phyloP scores from a whole-genome alignment of 2,113 vertebrate species.

The Myotis yumanensis region DNA sequence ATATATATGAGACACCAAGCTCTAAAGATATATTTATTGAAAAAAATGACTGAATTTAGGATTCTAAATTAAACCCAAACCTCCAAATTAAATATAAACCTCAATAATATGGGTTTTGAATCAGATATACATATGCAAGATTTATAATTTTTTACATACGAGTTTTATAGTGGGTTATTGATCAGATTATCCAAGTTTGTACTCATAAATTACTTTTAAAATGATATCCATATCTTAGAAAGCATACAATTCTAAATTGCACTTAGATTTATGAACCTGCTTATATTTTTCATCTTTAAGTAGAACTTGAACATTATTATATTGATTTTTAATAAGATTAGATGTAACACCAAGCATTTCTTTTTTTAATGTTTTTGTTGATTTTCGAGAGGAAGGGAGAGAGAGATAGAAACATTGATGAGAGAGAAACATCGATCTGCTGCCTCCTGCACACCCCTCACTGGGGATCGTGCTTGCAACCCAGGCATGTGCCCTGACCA shows the following conservation, averaged over 20 bases:
- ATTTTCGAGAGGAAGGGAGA: too few species aligned
- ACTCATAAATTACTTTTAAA: conserved; percentile 44
- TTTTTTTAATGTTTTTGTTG: too few species aligned
- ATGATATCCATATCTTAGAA: conserved; percentile 27
- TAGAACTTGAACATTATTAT: neutral
- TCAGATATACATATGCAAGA: neutral
- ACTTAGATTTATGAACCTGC: neutral
- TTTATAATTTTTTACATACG: conserved; percentile 7
- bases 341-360: neutral
- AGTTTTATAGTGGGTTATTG: conserved; percentile 55
- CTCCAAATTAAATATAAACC: neutral
- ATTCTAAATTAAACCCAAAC: conserved; percentile 28
- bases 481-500: too few species aligned
- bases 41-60: conserved; percentile 25
- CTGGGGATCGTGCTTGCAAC: too few species aligned
- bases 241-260: neutral
- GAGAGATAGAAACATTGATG: too few species aligned
- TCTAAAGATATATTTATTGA: neutral
- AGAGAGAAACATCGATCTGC: too few species aligned
- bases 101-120: neutral
- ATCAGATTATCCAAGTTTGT: conserved; percentile 3
- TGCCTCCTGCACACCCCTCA: too few species aligned
- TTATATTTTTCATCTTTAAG: neutral
- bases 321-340: conserved; percentile 30
- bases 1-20: neutral